Conservation (phyloP, 2,113 vertebrate genomes). For the Gobius niger region DNA sequence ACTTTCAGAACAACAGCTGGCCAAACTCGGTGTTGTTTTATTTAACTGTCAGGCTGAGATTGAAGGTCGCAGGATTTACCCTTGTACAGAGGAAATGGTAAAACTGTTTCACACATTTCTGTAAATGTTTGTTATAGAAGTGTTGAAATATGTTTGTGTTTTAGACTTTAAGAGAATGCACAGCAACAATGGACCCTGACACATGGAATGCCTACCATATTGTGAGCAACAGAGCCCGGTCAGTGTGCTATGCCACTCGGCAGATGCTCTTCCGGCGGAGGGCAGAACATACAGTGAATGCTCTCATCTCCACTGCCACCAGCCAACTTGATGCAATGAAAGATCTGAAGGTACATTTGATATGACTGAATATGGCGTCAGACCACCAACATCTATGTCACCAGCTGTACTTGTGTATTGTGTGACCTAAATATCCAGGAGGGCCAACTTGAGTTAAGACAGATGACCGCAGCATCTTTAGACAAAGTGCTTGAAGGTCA, state of each 20-base stretch:
- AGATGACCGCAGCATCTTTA: slow-evolving; percentile 67
- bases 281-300: slow-evolving; percentile 79
- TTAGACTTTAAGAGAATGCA: slow-evolving; percentile 80
- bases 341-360: slow-evolving; percentile 75
- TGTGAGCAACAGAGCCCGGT: slow-evolving; percentile 81
- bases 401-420: too few species aligned
- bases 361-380: too few species aligned
- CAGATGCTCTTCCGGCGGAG: slow-evolving; percentile 80
- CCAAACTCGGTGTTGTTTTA: slow-evolving; percentile 75
- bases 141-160: background rate
- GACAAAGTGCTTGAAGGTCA: slow-evolving; percentile 76
- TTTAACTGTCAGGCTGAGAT: slow-evolving; percentile 79
- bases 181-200: slow-evolving; percentile 78
- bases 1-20: slow-evolving; percentile 78
- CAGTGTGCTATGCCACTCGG: slow-evolving; percentile 80
- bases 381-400: background rate
- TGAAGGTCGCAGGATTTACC: slow-evolving; percentile 68
- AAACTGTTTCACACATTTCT: background rate
- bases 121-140: background rate
- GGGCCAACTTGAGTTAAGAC: slow-evolving; percentile 76
- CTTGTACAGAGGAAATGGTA: slow-evolving; percentile 76
- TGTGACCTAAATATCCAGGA: slow-evolving; percentile 58
- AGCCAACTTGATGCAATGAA: slow-evolving; percentile 81
- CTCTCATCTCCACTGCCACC: slow-evolving; percentile 77
- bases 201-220: slow-evolving; percentile 86